Conservation (phyloP, 2,888 invertebrate species). For the Caradrina kadenii region DNA sequence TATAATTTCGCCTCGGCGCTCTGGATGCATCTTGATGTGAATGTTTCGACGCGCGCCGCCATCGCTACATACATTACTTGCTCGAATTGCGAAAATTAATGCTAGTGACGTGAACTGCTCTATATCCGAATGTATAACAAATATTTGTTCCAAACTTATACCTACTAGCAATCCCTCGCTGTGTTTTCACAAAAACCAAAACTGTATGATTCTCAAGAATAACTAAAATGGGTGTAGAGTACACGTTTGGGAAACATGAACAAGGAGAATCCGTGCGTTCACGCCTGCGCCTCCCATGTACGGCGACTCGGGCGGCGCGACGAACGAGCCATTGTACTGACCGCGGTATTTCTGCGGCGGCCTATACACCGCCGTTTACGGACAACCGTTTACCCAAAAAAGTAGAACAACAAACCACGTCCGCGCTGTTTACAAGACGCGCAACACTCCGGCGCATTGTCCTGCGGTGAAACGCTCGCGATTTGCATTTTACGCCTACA, state of each 20-base stretch:
- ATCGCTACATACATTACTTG: constrained; percentile 68
- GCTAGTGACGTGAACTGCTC: constrained; percentile 70
- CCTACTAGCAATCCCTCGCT: constrained; percentile 51
- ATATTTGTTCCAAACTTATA: constrained; percentile 53
- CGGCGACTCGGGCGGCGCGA: constrained; percentile 67
- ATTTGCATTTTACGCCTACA: constrained; percentile 88
- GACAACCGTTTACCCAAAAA: constrained; percentile 88
- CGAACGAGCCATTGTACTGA: constrained; percentile 85
- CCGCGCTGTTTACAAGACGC: constrained; percentile 87
- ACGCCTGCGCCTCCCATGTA: constrained; percentile 83
- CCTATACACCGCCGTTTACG: constrained; percentile 87
- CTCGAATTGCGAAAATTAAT: constrained; percentile 74
- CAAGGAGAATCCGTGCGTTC: constrained; percentile 78
- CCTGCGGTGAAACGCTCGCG: constrained; percentile 83
- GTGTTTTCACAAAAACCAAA: constrained; percentile 71
- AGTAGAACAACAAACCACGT: constrained; percentile 88
- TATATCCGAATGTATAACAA: constrained; percentile 68
- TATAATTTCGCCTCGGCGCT: constrained; percentile 81
- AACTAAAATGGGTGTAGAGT: constrained; percentile 74
- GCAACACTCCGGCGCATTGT: constrained; percentile 88
- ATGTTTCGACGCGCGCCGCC: constrained; percentile 72
- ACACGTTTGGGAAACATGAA: constrained; percentile 75
- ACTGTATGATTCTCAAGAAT: constrained; percentile 72
- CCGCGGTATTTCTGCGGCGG: constrained; percentile 85
- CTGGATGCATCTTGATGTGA: constrained; percentile 80